These are phyloP conservation scores for Beroe ovata DNA, from an alignment of 37 sponge, comb jelly and placozoan genomes.

Conservation along the genomic window DNA sequence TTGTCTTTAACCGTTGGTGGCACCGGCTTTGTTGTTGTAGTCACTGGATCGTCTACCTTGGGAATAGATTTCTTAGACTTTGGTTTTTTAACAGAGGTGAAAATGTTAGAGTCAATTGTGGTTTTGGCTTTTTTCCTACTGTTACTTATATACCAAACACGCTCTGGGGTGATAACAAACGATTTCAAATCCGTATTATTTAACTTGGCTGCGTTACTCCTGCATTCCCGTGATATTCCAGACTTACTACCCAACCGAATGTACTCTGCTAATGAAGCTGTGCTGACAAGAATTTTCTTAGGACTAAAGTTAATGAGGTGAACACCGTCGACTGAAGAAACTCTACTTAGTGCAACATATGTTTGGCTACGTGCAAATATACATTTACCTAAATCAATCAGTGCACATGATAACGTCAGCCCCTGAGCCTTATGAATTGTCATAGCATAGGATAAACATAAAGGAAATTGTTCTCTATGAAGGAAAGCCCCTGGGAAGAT, in stretches of 20 bases:
- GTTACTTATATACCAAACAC: background rate
- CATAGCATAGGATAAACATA: background rate
- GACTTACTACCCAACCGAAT: background rate
- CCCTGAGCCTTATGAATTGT: conserved; percentile 29
- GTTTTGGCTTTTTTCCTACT: background rate
- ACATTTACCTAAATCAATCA: background rate
- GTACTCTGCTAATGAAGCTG: background rate
- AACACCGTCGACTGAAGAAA: background rate
- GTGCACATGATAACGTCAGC: background rate
- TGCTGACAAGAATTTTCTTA: background rate
- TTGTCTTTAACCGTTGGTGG: too few species aligned
- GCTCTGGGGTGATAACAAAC: background rate
- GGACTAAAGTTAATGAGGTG: conserved; percentile 22
- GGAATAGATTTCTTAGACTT: too few species aligned
- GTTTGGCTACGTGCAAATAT: background rate
- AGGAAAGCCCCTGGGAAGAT: background rate
- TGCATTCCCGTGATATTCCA: background rate
- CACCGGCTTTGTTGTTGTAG: too few species aligned
- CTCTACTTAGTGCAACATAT: background rate
- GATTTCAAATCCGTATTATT: background rate
- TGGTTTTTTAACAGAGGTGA: background rate
- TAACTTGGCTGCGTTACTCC: too few species aligned
- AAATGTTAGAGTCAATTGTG: background rate
- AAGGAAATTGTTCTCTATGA: background rate
- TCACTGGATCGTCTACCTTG: too few species aligned